A percentile compares a stretch with the other conserved stretches of the same genome.
phyloP scores from a whole-genome alignment of 2,888 invertebrate genomes.

The Drosophila neoperkinsi region DNA sequence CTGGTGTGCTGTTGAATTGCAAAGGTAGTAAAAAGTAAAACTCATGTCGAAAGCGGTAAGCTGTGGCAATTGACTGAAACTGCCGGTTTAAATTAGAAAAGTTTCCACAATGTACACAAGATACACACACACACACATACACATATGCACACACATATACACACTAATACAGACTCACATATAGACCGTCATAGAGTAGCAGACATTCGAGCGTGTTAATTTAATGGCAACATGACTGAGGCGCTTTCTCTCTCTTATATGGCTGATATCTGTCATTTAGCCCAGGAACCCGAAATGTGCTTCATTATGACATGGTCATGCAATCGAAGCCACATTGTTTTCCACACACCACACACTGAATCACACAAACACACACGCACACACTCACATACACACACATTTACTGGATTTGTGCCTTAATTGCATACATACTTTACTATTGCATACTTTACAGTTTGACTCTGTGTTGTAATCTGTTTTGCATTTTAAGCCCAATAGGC shows the following conservation, averaged over 20 bases:
- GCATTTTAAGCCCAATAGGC: conserved; percentile 44
- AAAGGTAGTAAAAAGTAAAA: conserved; percentile 76
- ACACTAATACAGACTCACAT: background rate
- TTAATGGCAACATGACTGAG: conserved; percentile 75
- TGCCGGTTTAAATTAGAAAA: conserved; percentile 80
- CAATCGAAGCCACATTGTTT: conserved; percentile 65
- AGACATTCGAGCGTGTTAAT: conserved; percentile 74
- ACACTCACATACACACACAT: background rate
- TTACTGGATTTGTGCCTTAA: conserved; percentile 48
- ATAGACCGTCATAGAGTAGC: conserved; percentile 13
- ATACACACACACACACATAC: conserved; percentile 24
- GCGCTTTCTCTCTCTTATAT: conserved; percentile 16
- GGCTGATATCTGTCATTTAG: conserved; percentile 56
- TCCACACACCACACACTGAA: conserved; percentile 17
- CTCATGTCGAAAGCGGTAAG: conserved; percentile 80
- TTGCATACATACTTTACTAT: conserved; percentile 52
- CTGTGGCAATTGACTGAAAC: conserved; percentile 80
- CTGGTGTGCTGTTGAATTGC: conserved; percentile 37
- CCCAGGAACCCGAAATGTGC: conserved; percentile 37
- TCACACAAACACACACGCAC: conserved; percentile 13
- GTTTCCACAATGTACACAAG: conserved; percentile 73
- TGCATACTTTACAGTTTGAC: conserved; percentile 44
- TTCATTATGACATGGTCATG: conserved; percentile 65
- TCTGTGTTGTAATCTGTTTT: conserved; percentile 48
- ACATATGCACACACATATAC: background rate